phyloP scores from a whole-genome alignment of 1,140 invertebrate genomes.

The Zaprionus kolodkinae region DNA sequence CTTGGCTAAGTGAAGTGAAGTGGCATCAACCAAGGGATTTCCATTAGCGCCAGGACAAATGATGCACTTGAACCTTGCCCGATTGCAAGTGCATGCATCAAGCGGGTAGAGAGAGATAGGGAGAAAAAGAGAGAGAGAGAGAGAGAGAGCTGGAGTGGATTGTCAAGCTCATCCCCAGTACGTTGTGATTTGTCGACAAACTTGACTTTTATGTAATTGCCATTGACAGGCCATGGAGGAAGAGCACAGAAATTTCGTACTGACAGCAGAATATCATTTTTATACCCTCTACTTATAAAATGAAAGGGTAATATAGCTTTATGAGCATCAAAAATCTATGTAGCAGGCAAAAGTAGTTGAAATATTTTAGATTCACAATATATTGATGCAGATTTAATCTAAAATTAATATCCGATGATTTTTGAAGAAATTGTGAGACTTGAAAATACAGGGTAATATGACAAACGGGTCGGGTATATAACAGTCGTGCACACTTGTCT shows the following conservation, averaged over 20 bases:
- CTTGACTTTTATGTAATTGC: conserved; percentile 68
- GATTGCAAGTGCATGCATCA: conserved; percentile 58
- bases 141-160: not conserved
- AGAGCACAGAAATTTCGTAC: not conserved
- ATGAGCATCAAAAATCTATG: no score
- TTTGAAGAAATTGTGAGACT: no score
- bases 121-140: not conserved
- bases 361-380: no score
- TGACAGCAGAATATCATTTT: not conserved
- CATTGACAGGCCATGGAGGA: conserved; percentile 51
- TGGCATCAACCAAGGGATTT: conserved; percentile 44
- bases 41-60: conserved; percentile 71
- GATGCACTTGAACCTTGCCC: conserved; percentile 67
- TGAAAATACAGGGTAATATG: no score
- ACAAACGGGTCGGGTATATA: not conserved
- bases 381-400: no score
- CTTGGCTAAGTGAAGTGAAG: conserved; percentile 28
- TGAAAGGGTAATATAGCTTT: no score
- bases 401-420: no score
- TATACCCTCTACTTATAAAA: not conserved
- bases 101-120: not conserved
- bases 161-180: conserved; percentile 11
- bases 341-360: no score
- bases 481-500: no score
- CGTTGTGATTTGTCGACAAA: conserved; percentile 62